Evolutionary conservation across 2,888 invertebrate genomes (phyloP).

Genomic region (Cerastoderma edule): DNA sequence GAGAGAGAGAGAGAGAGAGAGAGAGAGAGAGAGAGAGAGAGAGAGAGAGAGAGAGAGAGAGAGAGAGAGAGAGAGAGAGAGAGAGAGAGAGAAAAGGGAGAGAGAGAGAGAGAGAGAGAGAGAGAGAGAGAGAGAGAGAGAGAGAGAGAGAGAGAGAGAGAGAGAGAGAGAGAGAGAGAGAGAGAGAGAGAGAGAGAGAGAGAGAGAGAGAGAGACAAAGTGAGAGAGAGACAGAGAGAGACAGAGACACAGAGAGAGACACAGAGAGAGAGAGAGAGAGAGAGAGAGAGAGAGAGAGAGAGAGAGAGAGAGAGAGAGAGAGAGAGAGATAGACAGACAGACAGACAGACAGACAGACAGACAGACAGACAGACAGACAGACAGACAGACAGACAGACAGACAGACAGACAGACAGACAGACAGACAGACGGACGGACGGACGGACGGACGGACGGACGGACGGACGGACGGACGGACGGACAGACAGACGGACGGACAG

Average conservation of each 20-base stretch:
- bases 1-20: too few relatives aligned
- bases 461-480: not conserved
- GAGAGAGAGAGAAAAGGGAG: not conserved
- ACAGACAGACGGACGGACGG: too few relatives aligned
- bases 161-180: not conserved
- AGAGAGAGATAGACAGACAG: not conserved
- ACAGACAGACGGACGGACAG: not conserved
- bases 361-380: not conserved
- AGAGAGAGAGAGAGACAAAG: not conserved
- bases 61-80: too few relatives aligned
- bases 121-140: not conserved
- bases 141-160: not conserved
- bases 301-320: not conserved
- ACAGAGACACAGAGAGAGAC: not conserved
- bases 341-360: not conserved
- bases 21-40: too few relatives aligned
- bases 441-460: too few relatives aligned
- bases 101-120: not conserved
- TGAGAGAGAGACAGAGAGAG: not conserved
- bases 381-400: not conserved
- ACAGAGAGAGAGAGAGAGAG: not conserved
- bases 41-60: too few relatives aligned
- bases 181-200: not conserved
- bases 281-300: too few relatives aligned
- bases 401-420: not conserved